A percentile compares a stretch with the other conserved stretches of the same genome.
phyloP scores from a whole-genome alignment of 64 coral and sea anemone species.

The Pocillopora verrucosa region DNA sequence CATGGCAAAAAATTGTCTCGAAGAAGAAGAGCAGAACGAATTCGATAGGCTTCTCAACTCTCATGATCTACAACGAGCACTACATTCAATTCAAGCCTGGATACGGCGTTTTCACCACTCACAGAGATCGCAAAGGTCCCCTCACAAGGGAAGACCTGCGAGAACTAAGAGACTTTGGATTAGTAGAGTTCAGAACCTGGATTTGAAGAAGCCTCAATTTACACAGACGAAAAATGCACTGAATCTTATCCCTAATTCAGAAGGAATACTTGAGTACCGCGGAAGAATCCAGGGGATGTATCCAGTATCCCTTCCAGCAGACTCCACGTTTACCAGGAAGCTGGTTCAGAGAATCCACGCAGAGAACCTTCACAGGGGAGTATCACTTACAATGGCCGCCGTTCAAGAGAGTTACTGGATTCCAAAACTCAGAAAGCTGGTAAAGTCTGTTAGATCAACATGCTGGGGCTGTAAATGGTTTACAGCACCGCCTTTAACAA shows the following conservation, averaged over 20 bases:
- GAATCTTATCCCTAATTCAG: constrained; percentile 18
- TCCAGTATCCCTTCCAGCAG: neutral
- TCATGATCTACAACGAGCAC: neutral
- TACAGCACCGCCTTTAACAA: constrained; percentile 2
- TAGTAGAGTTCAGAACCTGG: constrained; percentile 39
- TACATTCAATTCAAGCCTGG: constrained; percentile 26
- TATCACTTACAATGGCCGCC: constrained; percentile 11
- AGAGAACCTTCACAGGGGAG: constrained; percentile 16
- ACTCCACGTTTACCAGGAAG: neutral
- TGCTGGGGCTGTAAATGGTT: constrained; percentile 49
- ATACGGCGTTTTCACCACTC: constrained; percentile 9
- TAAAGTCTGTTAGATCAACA: constrained; percentile 16
- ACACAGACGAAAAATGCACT: neutral
- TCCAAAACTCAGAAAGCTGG: constrained; percentile 37
- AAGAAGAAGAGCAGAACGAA: neutral
- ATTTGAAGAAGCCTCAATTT: neutral
- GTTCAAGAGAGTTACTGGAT: constrained; percentile 46
- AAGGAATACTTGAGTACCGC: constrained; percentile 3
- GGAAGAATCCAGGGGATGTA: constrained; percentile 40
- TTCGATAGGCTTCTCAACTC: neutral
- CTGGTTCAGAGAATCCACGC: constrained; percentile 44
- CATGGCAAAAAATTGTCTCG: neutral
- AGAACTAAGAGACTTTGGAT: constrained; percentile 15
- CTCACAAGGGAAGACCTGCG: constrained; percentile 21
- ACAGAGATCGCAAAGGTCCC: neutral